A percentile compares a stretch with the other conserved stretches of the same genome.
Evolutionary conservation across 1,140 invertebrate genomes (phyloP).

Genomic region (Gonatopus flavifemur): DNA sequence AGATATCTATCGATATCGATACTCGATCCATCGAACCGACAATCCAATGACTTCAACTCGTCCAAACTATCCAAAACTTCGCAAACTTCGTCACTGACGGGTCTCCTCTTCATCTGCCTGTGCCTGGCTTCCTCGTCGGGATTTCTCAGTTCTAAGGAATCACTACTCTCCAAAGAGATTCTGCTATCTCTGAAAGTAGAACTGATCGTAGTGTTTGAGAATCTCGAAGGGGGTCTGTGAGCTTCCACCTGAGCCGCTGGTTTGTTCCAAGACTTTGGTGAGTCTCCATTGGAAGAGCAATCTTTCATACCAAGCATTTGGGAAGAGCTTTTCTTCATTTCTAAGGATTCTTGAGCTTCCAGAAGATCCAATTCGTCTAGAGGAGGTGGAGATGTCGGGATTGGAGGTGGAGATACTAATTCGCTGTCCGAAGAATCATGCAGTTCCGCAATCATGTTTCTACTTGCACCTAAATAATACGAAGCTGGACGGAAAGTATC

Average conservation of each 20-base stretch:
- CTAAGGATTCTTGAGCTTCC: constrained; percentile 45
- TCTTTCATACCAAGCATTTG: constrained; percentile 29
- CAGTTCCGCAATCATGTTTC: constrained; percentile 63
- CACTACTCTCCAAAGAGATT: constrained; percentile 46
- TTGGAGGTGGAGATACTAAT: constrained; percentile 76
- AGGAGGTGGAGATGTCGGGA: constrained; percentile 75
- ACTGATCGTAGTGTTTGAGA: constrained; percentile 38
- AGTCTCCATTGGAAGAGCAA: constrained; percentile 23
- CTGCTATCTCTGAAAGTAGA: constrained; percentile 45
- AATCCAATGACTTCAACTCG: constrained; percentile 65
- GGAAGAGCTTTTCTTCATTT: constrained; percentile 39
- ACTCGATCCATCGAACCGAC: constrained; percentile 62
- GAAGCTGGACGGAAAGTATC: constrained; percentile 85
- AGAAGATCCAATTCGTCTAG: constrained; percentile 65
- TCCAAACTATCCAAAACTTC: constrained; percentile 54
- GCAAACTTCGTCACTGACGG: constrained; percentile 66
- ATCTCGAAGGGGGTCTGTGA: constrained; percentile 36
- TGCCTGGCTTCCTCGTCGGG: constrained; percentile 59
- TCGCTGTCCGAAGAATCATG: constrained; percentile 84
- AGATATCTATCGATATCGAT: constrained; percentile 69
- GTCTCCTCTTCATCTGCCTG: constrained; percentile 68
- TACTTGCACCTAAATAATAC: constrained; percentile 74
- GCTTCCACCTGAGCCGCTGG: constrained; percentile 37
- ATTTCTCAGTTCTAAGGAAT: constrained; percentile 60
- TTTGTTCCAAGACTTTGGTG: constrained; percentile 44